A percentile compares a stretch with the other conserved stretches of the same genome.
Evolutionary conservation across 2,888 invertebrate genomes (phyloP).

Genomic region (Coecobrya sp.): DNA sequence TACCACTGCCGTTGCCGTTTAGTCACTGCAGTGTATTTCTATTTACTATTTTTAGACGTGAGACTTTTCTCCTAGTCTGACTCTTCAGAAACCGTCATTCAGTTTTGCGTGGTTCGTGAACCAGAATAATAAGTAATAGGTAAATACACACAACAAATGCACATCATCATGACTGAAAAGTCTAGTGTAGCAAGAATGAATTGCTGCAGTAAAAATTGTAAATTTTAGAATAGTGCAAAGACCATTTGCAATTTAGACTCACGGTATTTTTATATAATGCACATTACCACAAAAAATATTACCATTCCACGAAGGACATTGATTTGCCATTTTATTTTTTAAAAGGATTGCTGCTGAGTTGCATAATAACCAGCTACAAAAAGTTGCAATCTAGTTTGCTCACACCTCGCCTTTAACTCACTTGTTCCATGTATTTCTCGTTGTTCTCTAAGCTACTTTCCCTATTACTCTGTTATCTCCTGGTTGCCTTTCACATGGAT

Average conservation of each 20-base stretch:
- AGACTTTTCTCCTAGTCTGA: slow-evolving; percentile 48
- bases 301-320: slow-evolving; percentile 72
- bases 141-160: too few species aligned
- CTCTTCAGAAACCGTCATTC: slow-evolving; percentile 29
- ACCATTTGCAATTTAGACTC: slow-evolving; percentile 44
- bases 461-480: slow-evolving; percentile 36
- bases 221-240: slow-evolving; percentile 38
- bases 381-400: slow-evolving; percentile 35
- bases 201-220: slow-evolving; percentile 49
- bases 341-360: background rate
- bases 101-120: slow-evolving; percentile 40
- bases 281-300: slow-evolving; percentile 4
- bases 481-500: slow-evolving; percentile 17
- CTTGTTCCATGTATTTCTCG: slow-evolving; percentile 42
- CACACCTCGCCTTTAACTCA: background rate
- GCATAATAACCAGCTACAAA: background rate
- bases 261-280: slow-evolving; percentile 2
- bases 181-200: background rate
- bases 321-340: slow-evolving; percentile 71
- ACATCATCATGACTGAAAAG: too few species aligned
- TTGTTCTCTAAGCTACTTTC: slow-evolving; percentile 12
- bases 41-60: slow-evolving; percentile 51
- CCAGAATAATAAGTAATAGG: slow-evolving; percentile 46
- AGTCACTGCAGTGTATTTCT: slow-evolving; percentile 4
- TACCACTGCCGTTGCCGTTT: slow-evolving; percentile 3